Base-by-base conservation (phyloP, 2,797 vertebrate genomes). In the Trichosurus vulpecula region DNA sequence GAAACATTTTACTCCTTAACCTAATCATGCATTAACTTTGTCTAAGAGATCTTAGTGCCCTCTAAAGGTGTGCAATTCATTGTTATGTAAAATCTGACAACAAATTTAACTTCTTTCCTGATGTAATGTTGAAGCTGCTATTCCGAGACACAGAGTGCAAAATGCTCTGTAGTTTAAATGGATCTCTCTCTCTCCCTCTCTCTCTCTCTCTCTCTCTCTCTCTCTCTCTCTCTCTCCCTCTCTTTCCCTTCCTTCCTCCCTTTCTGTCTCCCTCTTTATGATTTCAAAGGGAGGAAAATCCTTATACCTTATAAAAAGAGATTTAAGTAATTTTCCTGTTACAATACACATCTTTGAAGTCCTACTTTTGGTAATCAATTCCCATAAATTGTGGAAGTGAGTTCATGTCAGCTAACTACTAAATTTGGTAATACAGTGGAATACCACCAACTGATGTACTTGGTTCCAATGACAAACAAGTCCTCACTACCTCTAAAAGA, bases 361-460 rank as follows among this genome's bases (percentile, higher is more conserved):
- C 95, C 66, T 95, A 41, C 94, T 97, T 57, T 74, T 93, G 92
- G 27, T 22, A 92, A 91, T 6, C 54, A 94, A 66, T 57, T 94
- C 31, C 90, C 94, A 55, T 94, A 57, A 95, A 29, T 90, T 90
- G 3, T 25, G 52, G 0, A 96, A 94, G 41, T 90, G 66, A 97
- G 96, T 95, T 96, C 87, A 96, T 93, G 94, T 95, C 93, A 97
- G 47, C 91, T 97, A 97, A 93, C 94, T 94, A 81, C 55, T 96
- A 96, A 96, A 96, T 94, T 97, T 97, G 97, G 97, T 97, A 98
- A 93, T 94, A 98, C 93, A 97, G 94, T 96, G 96, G 95, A 97
- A 97, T 95, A 93, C 93, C 95, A 94, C 95, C 93, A n/a, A 94
- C 55, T 97, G 96, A 97, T 97, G 97, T 57, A 47, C 53, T 97